phyloP scores from a whole-genome alignment of 1,140 invertebrate genomes.

The Aphaenogaster floridana region DNA sequence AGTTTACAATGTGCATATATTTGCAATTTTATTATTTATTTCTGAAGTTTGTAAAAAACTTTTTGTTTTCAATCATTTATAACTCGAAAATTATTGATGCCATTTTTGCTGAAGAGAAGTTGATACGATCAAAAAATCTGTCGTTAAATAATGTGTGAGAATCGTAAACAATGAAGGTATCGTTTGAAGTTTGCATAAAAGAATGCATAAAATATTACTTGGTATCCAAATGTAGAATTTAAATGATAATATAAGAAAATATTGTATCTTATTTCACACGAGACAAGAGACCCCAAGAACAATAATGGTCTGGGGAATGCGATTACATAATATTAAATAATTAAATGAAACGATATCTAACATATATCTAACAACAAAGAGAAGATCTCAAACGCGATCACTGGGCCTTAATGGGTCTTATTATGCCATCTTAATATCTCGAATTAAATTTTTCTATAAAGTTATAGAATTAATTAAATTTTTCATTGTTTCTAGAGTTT shows the following conservation, averaged over 20 bases:
- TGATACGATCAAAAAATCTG: background rate
- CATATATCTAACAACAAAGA: background rate
- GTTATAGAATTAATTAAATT: background rate
- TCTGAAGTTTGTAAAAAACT: no score
- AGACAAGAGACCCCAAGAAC: background rate
- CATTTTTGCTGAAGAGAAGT: background rate
- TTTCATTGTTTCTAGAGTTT: conserved; percentile 88
- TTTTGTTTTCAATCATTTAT: no score
- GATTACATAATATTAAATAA: background rate
- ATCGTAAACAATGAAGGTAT: background rate
- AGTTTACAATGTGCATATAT: no score
- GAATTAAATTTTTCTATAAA: background rate
- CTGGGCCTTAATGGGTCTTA: background rate
- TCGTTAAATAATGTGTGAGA: background rate
- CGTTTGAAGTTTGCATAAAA: background rate
- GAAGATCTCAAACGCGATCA: background rate
- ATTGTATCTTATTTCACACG: background rate
- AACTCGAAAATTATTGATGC: no score
- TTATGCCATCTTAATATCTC: background rate
- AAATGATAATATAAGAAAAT: background rate
- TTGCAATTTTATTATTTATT: no score
- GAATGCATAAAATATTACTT: background rate
- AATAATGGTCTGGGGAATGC: background rate
- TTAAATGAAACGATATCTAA: background rate
- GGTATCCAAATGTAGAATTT: background rate